phyloP scores from a whole-genome alignment of 2,888 invertebrate species.

The Cancer borealis region DNA sequence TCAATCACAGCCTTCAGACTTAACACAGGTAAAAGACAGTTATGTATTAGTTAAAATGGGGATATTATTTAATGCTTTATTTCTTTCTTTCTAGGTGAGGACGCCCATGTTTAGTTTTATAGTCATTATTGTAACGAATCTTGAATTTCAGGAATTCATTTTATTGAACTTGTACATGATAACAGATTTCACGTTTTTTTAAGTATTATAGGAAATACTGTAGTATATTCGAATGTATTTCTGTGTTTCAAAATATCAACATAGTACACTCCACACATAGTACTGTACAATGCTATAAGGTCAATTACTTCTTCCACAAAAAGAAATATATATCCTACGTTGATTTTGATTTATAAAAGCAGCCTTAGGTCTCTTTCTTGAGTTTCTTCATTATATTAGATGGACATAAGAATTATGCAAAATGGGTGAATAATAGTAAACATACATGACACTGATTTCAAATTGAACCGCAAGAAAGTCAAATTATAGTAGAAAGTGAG shows the following conservation, averaged over 20 bases:
- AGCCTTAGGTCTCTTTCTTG: too few relatives aligned
- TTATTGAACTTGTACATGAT: background rate
- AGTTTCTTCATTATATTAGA: too few relatives aligned
- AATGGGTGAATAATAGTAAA: background rate
- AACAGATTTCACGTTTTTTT: background rate
- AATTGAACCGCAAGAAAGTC: background rate
- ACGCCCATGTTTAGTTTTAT: background rate
- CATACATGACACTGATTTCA: background rate
- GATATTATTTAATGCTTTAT: constrained; percentile 15
- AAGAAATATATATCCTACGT: too few relatives aligned
- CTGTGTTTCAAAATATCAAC: too few relatives aligned
- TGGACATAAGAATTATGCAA: background rate
- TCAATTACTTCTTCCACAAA: too few relatives aligned
- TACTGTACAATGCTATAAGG: too few relatives aligned
- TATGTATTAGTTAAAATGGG: background rate
- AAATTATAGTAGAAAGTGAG: background rate
- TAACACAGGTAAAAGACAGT: constrained; percentile 70
- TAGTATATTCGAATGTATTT: background rate
- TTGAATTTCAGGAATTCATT: background rate
- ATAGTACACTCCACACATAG: too few relatives aligned
- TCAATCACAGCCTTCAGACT: constrained; percentile 75
- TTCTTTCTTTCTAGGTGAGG: background rate
- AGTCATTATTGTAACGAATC: background rate
- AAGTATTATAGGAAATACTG: background rate
- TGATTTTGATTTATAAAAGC: too few relatives aligned